Evolutionary conservation across 2,113 vertebrate genomes (phyloP).

Genomic region (Benitochromis conjunctus): DNA sequence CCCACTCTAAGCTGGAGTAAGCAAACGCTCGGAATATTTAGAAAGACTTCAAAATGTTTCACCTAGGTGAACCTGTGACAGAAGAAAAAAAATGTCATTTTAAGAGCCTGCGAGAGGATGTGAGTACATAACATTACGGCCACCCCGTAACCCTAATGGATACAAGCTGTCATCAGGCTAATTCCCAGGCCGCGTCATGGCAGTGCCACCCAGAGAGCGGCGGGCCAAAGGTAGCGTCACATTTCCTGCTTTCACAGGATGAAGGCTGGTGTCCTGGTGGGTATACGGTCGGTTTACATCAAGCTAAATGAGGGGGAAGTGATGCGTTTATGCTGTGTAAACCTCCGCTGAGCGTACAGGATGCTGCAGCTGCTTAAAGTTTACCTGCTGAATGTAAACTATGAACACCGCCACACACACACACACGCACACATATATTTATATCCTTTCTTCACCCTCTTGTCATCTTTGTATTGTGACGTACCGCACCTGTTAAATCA

Average conservation of each 20-base stretch:
- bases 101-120: slow-evolving; percentile 29
- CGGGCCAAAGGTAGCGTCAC: slow-evolving; percentile 1
- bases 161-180: slow-evolving; percentile 50
- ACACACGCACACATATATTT: slow-evolving; percentile 11
- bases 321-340: slow-evolving; percentile 71
- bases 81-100: neutral
- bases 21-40: slow-evolving; percentile 39
- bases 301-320: slow-evolving; percentile 58
- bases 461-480: neutral
- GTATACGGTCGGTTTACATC: slow-evolving; percentile 57
- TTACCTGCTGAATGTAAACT: slow-evolving; percentile 70
- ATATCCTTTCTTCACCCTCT: neutral
- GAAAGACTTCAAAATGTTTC: slow-evolving; percentile 23
- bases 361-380: slow-evolving; percentile 63
- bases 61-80: slow-evolving; percentile 22
- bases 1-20: slow-evolving; percentile 30
- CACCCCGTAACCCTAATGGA: slow-evolving; percentile 26
- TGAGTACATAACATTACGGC: neutral
- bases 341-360: slow-evolving; percentile 39
- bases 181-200: slow-evolving; percentile 18
- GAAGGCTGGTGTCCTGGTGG: slow-evolving; percentile 10
- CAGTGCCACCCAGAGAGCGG: slow-evolving; percentile 56
- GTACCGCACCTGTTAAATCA: slow-evolving; percentile 2
- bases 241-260: slow-evolving; percentile 33
- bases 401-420: neutral